Base-by-base conservation (phyloP, 2,888 invertebrate species). In the Labia minor region DNA sequence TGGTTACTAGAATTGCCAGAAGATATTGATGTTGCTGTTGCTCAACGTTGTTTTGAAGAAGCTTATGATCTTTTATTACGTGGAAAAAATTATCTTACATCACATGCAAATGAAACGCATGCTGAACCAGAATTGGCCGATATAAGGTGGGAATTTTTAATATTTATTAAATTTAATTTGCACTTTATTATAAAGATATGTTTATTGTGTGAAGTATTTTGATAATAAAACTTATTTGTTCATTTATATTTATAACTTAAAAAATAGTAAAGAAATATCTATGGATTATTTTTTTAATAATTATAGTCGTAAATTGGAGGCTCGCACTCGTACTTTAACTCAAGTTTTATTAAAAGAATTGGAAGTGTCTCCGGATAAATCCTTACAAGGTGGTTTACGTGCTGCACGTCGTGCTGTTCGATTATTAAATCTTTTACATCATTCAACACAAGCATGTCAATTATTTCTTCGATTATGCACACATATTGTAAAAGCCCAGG, bases 41-140 rank as follows among this genome's bases (percentile, higher is more conserved):
- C 96, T 0, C 95, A 97, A 78, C 85, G 97, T 72, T 93, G 96
- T 78, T 97, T 97, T 75, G 93, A 95, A 77, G 92, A 92, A 74
- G 95, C 95, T 1, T 88, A 93, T 71, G 84, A 86, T 70, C 80
- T 95, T 14, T 85, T 96, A 71, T 88, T 89, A 71, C 86, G 85
- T 73, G 81, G 84, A 0, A 82, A 82, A 69, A 79, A 81, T 4
- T 85, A 82, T 73, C 75, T 86, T 21, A 70, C 68, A 49, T 66
- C 66, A 37, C 62, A 66, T 62, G 33, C 77, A 65, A 71, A 77
- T 77, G 65, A 76, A 77, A 63, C 75, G 76, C 49, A 63, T 69
- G 16, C 70, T 64, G 81, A 80, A 70, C 78, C 78, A 37, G 74
- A 78, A 11, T 70, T 82, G 10, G 73, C 76, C 26, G 82, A 83